Evolutionary conservation across 2,888 invertebrate species (phyloP), one percentile per base, ranked within the genome.

Genomic region (Amiota minor): DNA sequence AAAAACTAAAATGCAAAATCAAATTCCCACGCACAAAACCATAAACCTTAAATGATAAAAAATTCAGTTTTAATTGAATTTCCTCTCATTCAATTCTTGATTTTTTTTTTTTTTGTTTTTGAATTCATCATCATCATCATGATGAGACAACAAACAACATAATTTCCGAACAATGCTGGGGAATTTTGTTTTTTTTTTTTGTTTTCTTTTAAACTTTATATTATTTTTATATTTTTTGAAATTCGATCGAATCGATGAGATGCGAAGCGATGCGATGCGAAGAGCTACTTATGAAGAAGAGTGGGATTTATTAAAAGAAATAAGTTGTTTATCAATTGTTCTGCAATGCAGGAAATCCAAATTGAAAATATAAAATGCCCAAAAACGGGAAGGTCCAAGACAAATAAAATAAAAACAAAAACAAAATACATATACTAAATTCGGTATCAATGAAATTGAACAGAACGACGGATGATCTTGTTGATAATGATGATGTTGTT

Each of bases 341-440:
- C 61, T 80, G 78, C 83, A 79, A 84, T 85, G 84, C 83, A 83
- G 83, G 83, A 83, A 83, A 83, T 83, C 78, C 82, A 83, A 83
- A 83, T 81, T 81, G 81, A 83, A 80, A 77, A 80, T n/a, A 53
- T n/a, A 61, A 59, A 61, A 50, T 68, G 18, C 67, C 67, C 67
- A 62, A 71, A 71, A 71, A 49, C 50, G 49, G 64, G 64, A 64
- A 71, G 64, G 53, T 71, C 64, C 62, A 62, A 47, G 14, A 18
- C 20, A 53, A 55, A 56, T 45, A 55, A 64, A 62, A 35, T 18
- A 49, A n/a, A n/a, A n/a, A n/a, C n/a, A n/a, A n/a, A n/a, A n/a
- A n/a, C n/a, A n/a, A n/a, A n/a, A n/a, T n/a, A n/a, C n/a, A 16
- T n/a, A 45, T 65, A 16, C 35, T 50, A 18, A 50, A 14, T 56